phyloP scores from a whole-genome alignment of 2,888 invertebrate species.

The Drosophila basisetae region DNA sequence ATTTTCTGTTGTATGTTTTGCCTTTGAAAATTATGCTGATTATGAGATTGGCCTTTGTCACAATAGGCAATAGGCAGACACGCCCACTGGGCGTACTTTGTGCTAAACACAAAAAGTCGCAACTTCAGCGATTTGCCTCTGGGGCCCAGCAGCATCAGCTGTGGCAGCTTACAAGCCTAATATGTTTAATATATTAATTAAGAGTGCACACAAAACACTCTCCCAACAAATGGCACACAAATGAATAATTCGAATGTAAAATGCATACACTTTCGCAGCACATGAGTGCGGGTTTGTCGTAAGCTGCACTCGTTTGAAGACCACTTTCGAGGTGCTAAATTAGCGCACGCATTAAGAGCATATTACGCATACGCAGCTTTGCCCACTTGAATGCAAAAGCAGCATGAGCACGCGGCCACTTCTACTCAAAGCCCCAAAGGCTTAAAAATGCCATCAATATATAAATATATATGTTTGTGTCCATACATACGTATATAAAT shows the following conservation, averaged over 20 bases:
- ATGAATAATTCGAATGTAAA: constrained; percentile 38
- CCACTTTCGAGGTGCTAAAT: constrained; percentile 66
- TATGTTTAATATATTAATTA: constrained; percentile 58
- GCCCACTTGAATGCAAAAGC: constrained; percentile 36
- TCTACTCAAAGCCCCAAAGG: constrained; percentile 39
- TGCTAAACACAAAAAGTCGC: constrained; percentile 29
- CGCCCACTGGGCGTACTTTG: constrained; percentile 45
- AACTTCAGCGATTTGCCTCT: constrained; percentile 25
- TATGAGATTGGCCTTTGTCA: constrained; percentile 68
- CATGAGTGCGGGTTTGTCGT: constrained; percentile 15
- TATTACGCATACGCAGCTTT: constrained; percentile 63
- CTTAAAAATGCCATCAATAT: constrained; percentile 53
- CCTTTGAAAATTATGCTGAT: constrained; percentile 76
- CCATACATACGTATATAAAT: background rate
- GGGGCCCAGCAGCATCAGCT: constrained; percentile 12
- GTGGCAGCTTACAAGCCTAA: constrained; percentile 23
- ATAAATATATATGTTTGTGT: constrained; percentile 29
- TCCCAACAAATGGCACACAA: constrained; percentile 35
- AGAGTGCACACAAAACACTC: constrained; percentile 18
- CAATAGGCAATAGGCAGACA: constrained; percentile 27
- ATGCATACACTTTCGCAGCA: constrained; percentile 18
- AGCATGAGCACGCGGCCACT: constrained; percentile 7
- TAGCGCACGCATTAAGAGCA: constrained; percentile 68
- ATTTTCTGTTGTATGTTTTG: constrained; percentile 20
- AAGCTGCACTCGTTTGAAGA: constrained; percentile 54